Conservation (phyloP, 2,888 invertebrate genomes). For the Linnaemya vulpina region DNA sequence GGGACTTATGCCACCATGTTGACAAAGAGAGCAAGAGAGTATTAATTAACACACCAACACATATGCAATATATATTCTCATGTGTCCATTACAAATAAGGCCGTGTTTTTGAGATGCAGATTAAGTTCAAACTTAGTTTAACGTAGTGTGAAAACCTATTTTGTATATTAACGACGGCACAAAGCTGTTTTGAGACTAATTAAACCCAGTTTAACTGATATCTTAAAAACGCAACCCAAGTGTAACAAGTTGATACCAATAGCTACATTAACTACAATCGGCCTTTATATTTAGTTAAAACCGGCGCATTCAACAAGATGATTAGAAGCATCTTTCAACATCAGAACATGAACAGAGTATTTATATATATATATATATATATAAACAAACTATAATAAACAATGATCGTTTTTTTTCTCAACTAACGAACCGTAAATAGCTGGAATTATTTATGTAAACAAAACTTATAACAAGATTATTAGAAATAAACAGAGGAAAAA, state of each 20-base stretch:
- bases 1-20: too few relatives aligned
- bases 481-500: not conserved
- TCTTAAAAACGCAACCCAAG: too few relatives aligned
- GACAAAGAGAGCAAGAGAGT: not conserved
- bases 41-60: not conserved
- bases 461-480: slow-evolving; percentile 40
- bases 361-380: slow-evolving; percentile 6
- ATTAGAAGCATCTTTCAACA: slow-evolving; percentile 50
- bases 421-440: slow-evolving; percentile 24
- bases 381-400: slow-evolving; percentile 35
- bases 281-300: slow-evolving; percentile 27
- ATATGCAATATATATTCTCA: not conserved
- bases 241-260: slow-evolving; percentile 21
- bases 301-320: slow-evolving; percentile 21
- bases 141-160: too few relatives aligned
- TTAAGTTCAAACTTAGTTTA: too few relatives aligned
- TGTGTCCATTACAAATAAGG: not conserved
- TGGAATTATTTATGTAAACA: slow-evolving; percentile 64
- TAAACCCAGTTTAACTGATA: too few relatives aligned
- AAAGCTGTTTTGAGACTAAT: too few relatives aligned
- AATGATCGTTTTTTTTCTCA: slow-evolving; percentile 16
- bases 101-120: too few relatives aligned
- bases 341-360: slow-evolving; percentile 52
- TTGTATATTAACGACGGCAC: too few relatives aligned
- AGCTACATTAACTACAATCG: not conserved